These are phyloP conservation scores for Chymomyza fuscimana DNA, from an alignment of 2,888 invertebrate species.

Conservation along the genomic window DNA sequence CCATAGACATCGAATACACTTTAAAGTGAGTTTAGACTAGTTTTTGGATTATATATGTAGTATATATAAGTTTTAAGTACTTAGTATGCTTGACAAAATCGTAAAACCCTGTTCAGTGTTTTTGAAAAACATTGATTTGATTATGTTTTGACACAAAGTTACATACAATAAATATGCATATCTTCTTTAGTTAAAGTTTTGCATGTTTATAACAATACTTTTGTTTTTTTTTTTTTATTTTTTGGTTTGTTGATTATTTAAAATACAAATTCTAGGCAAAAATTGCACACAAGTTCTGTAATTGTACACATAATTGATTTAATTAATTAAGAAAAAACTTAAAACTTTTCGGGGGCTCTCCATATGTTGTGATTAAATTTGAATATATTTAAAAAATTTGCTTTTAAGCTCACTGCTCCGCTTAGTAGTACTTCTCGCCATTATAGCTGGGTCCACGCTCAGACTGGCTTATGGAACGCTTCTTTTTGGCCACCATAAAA, in stretches of 20 bases:
- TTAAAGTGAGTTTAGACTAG: neutral
- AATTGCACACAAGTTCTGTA: slow-evolving; percentile 57
- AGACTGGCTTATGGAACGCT: slow-evolving; percentile 74
- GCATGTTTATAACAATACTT: slow-evolving; percentile 35
- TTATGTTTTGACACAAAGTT: slow-evolving; percentile 21
- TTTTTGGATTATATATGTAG: slow-evolving; percentile 16
- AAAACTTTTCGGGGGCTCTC: slow-evolving; percentile 26
- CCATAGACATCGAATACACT: slow-evolving; percentile 29
- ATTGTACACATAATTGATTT: slow-evolving; percentile 43
- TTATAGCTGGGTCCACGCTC: slow-evolving; percentile 71
- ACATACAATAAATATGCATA: slow-evolving; percentile 12
- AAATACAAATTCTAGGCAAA: slow-evolving; percentile 56
- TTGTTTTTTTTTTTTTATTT: slow-evolving; percentile 32
- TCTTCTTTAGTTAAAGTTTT: slow-evolving; percentile 47
- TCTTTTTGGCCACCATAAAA: slow-evolving; percentile 79
- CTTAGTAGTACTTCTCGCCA: slow-evolving; percentile 75
- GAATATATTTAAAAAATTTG: slow-evolving; percentile 32
- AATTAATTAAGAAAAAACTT: slow-evolving; percentile 9
- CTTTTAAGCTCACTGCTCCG: slow-evolving; percentile 4
- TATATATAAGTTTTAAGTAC: slow-evolving; percentile 31
- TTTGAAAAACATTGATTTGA: slow-evolving; percentile 49
- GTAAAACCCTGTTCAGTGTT: slow-evolving; percentile 55
- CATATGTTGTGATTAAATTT: slow-evolving; percentile 33
- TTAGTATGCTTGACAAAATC: slow-evolving; percentile 38
- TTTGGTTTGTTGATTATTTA: slow-evolving; percentile 62